A percentile compares a stretch with the other conserved stretches of the same genome.
Conservation (phyloP, 2,113 vertebrate genomes). For the Budorcas taxicolor region DNA sequence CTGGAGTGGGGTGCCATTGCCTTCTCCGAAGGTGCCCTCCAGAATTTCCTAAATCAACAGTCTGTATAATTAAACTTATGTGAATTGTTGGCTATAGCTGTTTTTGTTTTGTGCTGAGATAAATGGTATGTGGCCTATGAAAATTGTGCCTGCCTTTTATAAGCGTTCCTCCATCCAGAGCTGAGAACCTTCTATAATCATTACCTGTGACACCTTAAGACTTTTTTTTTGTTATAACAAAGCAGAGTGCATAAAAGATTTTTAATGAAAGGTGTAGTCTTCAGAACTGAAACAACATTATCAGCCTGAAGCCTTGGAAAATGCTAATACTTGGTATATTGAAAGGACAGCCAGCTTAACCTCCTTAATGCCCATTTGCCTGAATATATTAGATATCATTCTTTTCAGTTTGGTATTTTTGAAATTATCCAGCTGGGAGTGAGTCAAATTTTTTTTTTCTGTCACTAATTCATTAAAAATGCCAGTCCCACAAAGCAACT, state of each 20-base stretch:
- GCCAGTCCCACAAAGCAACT: slow-evolving; percentile 32
- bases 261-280: slow-evolving; percentile 21
- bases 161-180: not conserved
- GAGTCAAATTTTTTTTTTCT: not conserved
- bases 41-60: not conserved
- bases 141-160: not conserved
- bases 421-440: slow-evolving; percentile 49
- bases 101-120: not conserved
- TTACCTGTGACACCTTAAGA: not conserved
- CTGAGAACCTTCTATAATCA: not conserved
- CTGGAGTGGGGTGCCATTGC: too few species aligned
- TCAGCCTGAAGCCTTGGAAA: not conserved
- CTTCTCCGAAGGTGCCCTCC: too few species aligned
- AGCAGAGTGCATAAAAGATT: slow-evolving; percentile 28
- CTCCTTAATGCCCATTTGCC: slow-evolving; percentile 40
- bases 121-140: not conserved
- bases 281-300: not conserved
- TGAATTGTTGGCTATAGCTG: not conserved
- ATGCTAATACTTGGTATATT: slow-evolving; percentile 53
- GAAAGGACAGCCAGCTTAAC: slow-evolving; percentile 36
- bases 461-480: slow-evolving; percentile 55
- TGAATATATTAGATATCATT: slow-evolving; percentile 58
- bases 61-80: not conserved
- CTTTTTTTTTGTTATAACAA: slow-evolving; percentile 52
- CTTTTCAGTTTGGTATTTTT: slow-evolving; percentile 52